phyloP scores from a whole-genome alignment of 1,140 invertebrate species.

The Heliconius hermathena region DNA sequence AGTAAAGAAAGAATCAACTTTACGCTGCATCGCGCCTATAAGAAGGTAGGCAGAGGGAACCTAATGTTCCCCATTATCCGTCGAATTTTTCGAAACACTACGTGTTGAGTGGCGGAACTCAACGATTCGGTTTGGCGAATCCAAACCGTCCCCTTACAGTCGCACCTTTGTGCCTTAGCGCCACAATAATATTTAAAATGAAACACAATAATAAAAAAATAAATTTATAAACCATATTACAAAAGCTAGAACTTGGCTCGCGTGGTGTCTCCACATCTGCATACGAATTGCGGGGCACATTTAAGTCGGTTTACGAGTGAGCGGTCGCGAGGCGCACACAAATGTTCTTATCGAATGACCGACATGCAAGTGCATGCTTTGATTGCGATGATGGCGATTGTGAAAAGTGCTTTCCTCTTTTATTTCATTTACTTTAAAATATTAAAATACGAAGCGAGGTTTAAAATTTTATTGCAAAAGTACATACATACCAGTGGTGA shows the following conservation, averaged over 20 bases:
- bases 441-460: constrained; percentile 4
- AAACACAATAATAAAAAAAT: background rate
- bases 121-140: too few relatives aligned
- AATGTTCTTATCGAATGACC: constrained; percentile 39
- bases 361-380: constrained; percentile 45
- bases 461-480: constrained; percentile 2
- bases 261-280: constrained; percentile 54
- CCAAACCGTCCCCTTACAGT: too few relatives aligned
- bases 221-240: background rate
- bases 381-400: constrained; percentile 37
- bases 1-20: too few relatives aligned
- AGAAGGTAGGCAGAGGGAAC: too few relatives aligned
- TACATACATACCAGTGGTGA: background rate
- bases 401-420: constrained; percentile 12
- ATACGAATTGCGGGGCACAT: constrained; percentile 54
- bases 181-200: too few relatives aligned
- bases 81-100: too few relatives aligned
- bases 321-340: constrained; percentile 22
- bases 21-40: too few relatives aligned
- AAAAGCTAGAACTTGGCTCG: constrained; percentile 23
- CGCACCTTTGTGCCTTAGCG: too few relatives aligned
- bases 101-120: too few relatives aligned
- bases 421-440: background rate
- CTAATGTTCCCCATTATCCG: too few relatives aligned
- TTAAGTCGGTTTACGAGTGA: constrained; percentile 45